Base-by-base conservation (phyloP, 2,888 invertebrate species). In the Lordiphosa andalusiaca region DNA sequence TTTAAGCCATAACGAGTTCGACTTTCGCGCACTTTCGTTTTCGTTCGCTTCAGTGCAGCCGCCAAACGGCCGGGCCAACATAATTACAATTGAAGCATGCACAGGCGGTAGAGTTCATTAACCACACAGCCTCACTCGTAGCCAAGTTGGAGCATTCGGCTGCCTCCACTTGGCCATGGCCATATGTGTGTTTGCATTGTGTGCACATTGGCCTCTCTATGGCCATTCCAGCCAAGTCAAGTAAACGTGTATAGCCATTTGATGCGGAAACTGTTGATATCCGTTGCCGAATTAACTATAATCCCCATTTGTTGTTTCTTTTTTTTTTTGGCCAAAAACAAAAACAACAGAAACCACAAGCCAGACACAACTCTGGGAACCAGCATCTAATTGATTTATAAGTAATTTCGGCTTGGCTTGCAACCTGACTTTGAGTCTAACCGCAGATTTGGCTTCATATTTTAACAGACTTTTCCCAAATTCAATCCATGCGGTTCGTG, bases 1-100 rank as follows among this genome's bases (percentile, higher is more conserved):
- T 48, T 39, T 53, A 13, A 38, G 52, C 52, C 52, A 73, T 76
- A 72, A 72, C 72, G 38, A 69, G 53, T 55, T 59, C 36, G 59
- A 67, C 80, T 80, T 71, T 77, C 69, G 73, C 69, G 66, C 71
- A 73, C 85, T 83, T 83, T 85, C 81, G 58, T 70, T 78, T 85
- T 73, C 59, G 73, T 54, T 75, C 69, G 46, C 71, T 68, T 50
- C 25, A 25, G 25, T 25, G 25, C 25, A 25, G 25, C 6, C 25
- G 25, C 25, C 25, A 25, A 25, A 25, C 25, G 67, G 33, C 46
- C 53, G 60, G 54, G 47, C 57, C 67, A 59, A 65, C 72, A 77
- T 77, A 81, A 75, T 72, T 84, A 72, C 80, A 72, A 83, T 67
- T 67, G 77, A 69, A 53, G 62, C 84, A 76, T 81, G 72, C 80